These are phyloP conservation scores for Dryocosmus kuriphilus DNA, from an alignment of 2,888 invertebrate species.

Conservation along the genomic window DNA sequence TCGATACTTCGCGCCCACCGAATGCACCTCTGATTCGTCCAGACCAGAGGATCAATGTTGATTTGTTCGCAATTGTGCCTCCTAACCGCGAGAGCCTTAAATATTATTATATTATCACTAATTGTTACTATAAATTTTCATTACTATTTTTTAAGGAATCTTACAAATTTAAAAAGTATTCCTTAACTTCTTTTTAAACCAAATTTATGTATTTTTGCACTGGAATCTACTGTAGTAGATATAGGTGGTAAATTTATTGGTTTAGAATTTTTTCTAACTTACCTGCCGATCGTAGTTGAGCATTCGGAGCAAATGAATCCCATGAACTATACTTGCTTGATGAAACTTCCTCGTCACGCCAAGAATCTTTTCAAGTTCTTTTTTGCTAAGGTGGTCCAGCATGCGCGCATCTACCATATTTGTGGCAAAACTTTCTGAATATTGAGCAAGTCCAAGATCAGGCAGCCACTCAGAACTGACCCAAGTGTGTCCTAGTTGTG, in stretches of 20 bases:
- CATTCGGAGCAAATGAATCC: conserved; percentile 93
- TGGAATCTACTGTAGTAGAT: no score
- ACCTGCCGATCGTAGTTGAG: conserved; percentile 95
- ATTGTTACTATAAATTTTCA: neutral
- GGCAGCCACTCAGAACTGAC: conserved; percentile 96
- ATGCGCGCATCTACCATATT: conserved; percentile 96
- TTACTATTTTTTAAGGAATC: neutral
- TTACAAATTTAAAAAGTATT: neutral
- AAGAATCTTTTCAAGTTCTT: conserved; percentile 95
- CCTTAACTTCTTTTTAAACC: neutral
- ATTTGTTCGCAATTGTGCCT: conserved; percentile 92
- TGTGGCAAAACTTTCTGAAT: conserved; percentile 91
- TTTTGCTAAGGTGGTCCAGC: conserved; percentile 94
- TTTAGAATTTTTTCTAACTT: conserved; percentile 40
- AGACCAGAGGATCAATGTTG: conserved; percentile 94
- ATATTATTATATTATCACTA: neutral
- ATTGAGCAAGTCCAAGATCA: conserved; percentile 93
- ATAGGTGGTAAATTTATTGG: no score
- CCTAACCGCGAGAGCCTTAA: conserved; percentile 89
- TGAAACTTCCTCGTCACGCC: conserved; percentile 96
- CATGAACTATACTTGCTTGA: conserved; percentile 95
- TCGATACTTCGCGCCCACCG: conserved; percentile 97
- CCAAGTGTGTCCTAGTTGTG: conserved; percentile 94
- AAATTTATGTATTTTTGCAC: neutral
- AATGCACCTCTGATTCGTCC: conserved; percentile 97